Percentiles rank a stretch among this genome's conserved stretches.
Conservation (phyloP, 2,888 invertebrate species). For the Leptinotarsa rubiginosa region DNA sequence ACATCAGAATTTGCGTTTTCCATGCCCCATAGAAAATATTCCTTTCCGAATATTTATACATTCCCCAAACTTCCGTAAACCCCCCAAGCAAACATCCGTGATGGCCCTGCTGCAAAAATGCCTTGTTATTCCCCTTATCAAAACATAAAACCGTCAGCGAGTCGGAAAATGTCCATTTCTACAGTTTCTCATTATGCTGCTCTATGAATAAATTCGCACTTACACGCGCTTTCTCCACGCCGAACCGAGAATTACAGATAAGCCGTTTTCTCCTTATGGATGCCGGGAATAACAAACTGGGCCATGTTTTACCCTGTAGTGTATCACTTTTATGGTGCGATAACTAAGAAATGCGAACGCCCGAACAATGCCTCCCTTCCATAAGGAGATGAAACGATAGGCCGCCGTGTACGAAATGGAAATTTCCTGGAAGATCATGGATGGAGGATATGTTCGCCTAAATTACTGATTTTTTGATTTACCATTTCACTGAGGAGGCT, state of each 20-base stretch:
- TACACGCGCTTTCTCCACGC: constrained; percentile 59
- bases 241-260: constrained; percentile 66
- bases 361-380: constrained; percentile 47
- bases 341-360: constrained; percentile 56
- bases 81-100: constrained; percentile 46
- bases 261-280: constrained; percentile 57
- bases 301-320: constrained; percentile 63
- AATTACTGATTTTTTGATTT: no score
- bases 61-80: constrained; percentile 23
- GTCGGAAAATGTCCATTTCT: constrained; percentile 69
- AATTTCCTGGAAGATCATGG: not conserved
- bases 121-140: constrained; percentile 68
- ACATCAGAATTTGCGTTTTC: no score
- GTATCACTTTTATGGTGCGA: constrained; percentile 65
- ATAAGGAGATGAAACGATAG: constrained; percentile 33
- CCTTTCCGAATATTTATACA: no score
- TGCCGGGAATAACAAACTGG: constrained; percentile 60
- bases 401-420: constrained; percentile 13
- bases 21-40: no score
- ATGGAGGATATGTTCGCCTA: not conserved
- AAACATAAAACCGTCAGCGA: constrained; percentile 68
- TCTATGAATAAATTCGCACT: constrained; percentile 71
- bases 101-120: constrained; percentile 62
- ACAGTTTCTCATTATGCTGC: constrained; percentile 70
- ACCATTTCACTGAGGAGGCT: no score